Evolutionary conservation across 2,113 vertebrate genomes (phyloP).

Genomic region (Fulmarus glacialis): DNA sequence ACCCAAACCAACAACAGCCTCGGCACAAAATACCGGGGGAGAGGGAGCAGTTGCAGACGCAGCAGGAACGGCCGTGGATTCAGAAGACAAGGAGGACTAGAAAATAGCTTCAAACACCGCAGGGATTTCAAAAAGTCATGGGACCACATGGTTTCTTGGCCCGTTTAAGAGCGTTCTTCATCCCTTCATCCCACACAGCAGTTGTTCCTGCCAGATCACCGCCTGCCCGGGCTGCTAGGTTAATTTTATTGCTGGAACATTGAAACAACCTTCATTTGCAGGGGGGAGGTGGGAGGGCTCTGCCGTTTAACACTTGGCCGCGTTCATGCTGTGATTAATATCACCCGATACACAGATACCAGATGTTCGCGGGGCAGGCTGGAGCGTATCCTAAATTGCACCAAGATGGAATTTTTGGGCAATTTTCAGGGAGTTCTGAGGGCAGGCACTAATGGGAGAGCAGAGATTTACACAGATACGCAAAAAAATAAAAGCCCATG

Average conservation of each 20-base stretch:
- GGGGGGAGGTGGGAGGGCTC: conserved; percentile 10
- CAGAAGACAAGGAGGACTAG: neutral
- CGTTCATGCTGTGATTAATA: conserved; percentile 25
- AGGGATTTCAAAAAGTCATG: conserved; percentile 14
- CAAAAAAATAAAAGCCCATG: neutral
- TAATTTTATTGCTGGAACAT: conserved; percentile 30
- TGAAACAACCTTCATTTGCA: neutral
- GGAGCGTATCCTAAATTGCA: conserved; percentile 55
- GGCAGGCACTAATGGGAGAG: neutral
- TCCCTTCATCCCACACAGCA: conserved; percentile 41
- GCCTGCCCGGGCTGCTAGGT: neutral
- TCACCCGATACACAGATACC: conserved; percentile 21
- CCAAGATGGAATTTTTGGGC: conserved; percentile 49
- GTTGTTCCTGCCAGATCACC: conserved; percentile 31
- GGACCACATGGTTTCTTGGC: conserved; percentile 33
- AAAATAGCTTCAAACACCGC: conserved; percentile 1
- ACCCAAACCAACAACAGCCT: neutral
- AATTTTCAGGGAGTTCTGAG: conserved; percentile 18
- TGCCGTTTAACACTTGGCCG: neutral
- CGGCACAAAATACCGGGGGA: neutral
- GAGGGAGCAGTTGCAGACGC: neutral
- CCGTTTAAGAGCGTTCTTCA: neutral
- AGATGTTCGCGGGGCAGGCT: conserved; percentile 51
- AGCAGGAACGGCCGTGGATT: neutral
- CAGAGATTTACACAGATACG: neutral